phyloP scores from a whole-genome alignment of 1,140 invertebrate species.

The Drosophila repleta region DNA sequence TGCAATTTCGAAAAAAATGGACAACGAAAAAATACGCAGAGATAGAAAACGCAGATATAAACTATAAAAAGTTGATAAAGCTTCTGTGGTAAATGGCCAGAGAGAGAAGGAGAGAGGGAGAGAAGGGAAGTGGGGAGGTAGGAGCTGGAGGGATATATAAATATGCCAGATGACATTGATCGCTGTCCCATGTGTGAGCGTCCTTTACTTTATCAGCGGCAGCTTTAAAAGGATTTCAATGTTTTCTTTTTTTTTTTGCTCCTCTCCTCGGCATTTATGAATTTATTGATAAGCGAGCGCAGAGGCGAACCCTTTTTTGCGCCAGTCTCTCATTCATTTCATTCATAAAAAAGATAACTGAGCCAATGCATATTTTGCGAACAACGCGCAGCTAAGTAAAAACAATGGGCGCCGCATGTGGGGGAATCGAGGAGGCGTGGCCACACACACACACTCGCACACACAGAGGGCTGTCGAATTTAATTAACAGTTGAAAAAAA shows the following conservation, averaged over 20 bases:
- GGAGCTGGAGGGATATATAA: slow-evolving; percentile 8
- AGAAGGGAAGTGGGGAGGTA: background rate
- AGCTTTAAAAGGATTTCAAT: slow-evolving; percentile 80
- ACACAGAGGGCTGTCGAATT: slow-evolving; percentile 59
- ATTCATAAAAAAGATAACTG: slow-evolving; percentile 29
- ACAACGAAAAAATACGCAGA: slow-evolving; percentile 38
- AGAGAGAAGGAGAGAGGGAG: background rate
- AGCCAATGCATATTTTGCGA: slow-evolving; percentile 67
- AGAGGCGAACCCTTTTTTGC: slow-evolving; percentile 38
- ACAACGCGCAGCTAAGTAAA: slow-evolving; percentile 33
- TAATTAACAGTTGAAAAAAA: slow-evolving; percentile 74
- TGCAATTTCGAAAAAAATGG: slow-evolving; percentile 68
- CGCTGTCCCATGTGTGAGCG: slow-evolving; percentile 38
- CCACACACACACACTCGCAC: slow-evolving; percentile 15
- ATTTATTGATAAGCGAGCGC: slow-evolving; percentile 74
- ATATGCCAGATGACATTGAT: slow-evolving; percentile 73
- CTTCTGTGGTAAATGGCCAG: background rate
- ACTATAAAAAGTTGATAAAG: slow-evolving; percentile 77
- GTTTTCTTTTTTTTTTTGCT: slow-evolving; percentile 50
- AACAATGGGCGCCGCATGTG: background rate
- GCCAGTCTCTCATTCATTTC: slow-evolving; percentile 17
- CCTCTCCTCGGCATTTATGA: slow-evolving; percentile 58
- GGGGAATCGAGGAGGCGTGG: background rate
- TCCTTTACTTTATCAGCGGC: slow-evolving; percentile 40
- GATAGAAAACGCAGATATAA: slow-evolving; percentile 76